These are phyloP conservation scores for Tachysurus vachellii DNA, from an alignment of 2,113 vertebrate species.

Conservation along the genomic window DNA sequence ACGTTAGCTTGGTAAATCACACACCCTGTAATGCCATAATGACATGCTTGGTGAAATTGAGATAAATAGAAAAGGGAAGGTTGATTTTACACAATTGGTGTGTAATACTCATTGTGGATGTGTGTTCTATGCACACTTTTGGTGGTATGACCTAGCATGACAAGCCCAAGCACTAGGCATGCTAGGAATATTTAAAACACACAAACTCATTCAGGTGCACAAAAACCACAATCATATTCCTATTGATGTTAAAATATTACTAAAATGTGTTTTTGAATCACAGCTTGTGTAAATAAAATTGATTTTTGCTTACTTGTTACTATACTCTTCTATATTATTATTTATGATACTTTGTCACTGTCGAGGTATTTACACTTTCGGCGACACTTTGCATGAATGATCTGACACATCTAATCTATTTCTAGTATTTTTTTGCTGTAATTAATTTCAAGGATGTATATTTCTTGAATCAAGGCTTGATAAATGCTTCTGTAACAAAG, in stretches of 20 bases:
- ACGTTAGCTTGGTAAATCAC: slow-evolving; percentile 85
- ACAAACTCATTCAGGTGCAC: not conserved
- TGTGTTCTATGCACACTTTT: not conserved
- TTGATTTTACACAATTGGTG: not conserved
- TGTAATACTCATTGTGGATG: not conserved
- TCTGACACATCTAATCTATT: not conserved
- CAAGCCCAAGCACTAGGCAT: no score
- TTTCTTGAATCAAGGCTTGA: not conserved
- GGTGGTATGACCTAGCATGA: not conserved
- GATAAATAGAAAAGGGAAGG: not conserved
- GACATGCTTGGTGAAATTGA: not conserved
- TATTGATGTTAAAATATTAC: not conserved
- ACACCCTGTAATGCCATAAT: not conserved
- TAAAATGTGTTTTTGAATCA: not conserved
- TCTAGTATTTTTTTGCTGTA: not conserved
- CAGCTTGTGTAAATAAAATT: not conserved
- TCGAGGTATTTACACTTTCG: not conserved
- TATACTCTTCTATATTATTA: not conserved
- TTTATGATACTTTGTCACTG: not conserved
- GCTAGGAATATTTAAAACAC: not conserved
- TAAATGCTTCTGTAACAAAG: not conserved
- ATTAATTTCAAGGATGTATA: not conserved
- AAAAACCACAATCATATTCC: not conserved
- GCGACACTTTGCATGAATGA: not conserved
- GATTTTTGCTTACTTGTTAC: not conserved